These are phyloP conservation scores for Melipona beecheii DNA, from an alignment of 2,888 invertebrate genomes.

Conservation along the genomic window DNA sequence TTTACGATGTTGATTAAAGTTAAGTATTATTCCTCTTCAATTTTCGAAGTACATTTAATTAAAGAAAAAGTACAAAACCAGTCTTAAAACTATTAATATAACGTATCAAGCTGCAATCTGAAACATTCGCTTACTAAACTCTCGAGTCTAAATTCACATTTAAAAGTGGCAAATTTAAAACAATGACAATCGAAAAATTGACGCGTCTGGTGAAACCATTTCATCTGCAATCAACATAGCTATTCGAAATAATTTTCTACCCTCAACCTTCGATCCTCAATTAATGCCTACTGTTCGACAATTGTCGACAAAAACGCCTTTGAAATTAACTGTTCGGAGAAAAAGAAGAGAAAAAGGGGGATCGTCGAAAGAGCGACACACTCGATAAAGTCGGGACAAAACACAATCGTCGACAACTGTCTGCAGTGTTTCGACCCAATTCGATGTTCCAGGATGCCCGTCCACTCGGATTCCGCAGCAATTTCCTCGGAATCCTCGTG, in stretches of 20 bases:
- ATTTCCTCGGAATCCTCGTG: not conserved
- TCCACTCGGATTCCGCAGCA: not conserved
- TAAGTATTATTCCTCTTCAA: not conserved
- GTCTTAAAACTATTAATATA: not conserved
- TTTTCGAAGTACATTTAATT: not conserved
- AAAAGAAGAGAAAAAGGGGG: too few relatives aligned
- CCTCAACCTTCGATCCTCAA: not conserved
- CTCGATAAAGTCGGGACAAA: too few relatives aligned
- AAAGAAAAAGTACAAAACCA: not conserved
- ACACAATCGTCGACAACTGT: too few relatives aligned
- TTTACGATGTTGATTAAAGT: constrained; percentile 18
- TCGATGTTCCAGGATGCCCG: not conserved
- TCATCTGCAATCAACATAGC: not conserved
- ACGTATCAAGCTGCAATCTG: not conserved
- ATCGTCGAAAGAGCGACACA: too few relatives aligned
- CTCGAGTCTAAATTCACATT: accelerated
- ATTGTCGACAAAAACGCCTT: too few relatives aligned
- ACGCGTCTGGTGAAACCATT: not conserved
- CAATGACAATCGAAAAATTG: not conserved
- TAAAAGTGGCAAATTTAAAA: not conserved
- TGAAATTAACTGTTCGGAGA: too few relatives aligned
- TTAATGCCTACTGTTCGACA: too few relatives aligned
- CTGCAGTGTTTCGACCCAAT: not conserved
- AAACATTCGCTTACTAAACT: not conserved
- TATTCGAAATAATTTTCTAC: not conserved